Conservation (phyloP, 2,888 invertebrate genomes). For the Orchesella flavescens region DNA sequence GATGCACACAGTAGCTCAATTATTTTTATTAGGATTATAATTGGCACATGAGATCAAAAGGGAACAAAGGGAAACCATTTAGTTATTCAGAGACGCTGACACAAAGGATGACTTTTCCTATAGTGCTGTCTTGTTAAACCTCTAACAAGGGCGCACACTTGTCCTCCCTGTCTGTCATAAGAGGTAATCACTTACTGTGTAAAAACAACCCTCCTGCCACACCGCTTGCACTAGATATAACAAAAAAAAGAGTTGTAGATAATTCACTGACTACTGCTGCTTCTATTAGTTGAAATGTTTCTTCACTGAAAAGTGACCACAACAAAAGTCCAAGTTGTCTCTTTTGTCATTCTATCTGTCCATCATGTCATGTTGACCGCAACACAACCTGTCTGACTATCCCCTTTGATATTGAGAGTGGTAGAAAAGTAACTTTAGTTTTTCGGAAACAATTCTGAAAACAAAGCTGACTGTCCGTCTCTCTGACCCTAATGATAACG, state of each 20-base stretch:
- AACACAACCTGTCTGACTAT: neutral
- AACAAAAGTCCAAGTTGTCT: slow-evolving; percentile 51
- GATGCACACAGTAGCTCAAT: slow-evolving; percentile 60
- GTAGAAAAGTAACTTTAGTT: neutral
- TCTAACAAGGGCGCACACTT: slow-evolving; percentile 45
- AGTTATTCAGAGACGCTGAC: slow-evolving; percentile 27
- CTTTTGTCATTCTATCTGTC: slow-evolving; percentile 56
- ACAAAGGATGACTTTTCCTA: slow-evolving; percentile 41
- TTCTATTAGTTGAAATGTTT: slow-evolving; percentile 4
- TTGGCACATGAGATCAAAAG: slow-evolving; percentile 63
- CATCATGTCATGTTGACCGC: slow-evolving; percentile 47
- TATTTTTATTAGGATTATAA: slow-evolving; percentile 64
- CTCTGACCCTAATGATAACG: neutral
- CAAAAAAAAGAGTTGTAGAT: neutral
- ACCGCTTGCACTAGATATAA: neutral
- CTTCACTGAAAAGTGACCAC: slow-evolving; percentile 46
- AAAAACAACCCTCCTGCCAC: slow-evolving; percentile 28
- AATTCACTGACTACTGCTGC: neutral
- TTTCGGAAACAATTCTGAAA: neutral
- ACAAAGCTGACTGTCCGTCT: neutral
- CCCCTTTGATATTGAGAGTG: slow-evolving; percentile 2
- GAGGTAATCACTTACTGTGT: slow-evolving; percentile 54
- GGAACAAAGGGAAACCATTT: slow-evolving; percentile 39
- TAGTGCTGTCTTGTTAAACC: slow-evolving; percentile 25
- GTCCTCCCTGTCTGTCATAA: slow-evolving; percentile 51